These are phyloP conservation scores for Solen grandis DNA, from an alignment of 1,140 invertebrate genomes.

Conservation along the genomic window DNA sequence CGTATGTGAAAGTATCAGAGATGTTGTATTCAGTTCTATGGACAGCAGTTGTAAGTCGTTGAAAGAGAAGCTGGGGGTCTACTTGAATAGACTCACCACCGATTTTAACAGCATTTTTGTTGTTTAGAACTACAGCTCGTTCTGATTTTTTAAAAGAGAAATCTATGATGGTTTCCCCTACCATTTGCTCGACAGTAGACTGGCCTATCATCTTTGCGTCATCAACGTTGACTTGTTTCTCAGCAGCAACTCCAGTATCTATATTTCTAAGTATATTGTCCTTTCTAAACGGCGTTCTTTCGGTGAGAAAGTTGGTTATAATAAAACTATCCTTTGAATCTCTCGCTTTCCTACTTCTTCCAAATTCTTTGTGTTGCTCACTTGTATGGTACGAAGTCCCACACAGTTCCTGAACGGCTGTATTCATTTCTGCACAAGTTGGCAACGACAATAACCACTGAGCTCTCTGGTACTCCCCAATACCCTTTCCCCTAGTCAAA, in stretches of 20 bases:
- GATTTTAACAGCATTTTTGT: conserved; percentile 8
- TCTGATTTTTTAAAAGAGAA: conserved; percentile 14
- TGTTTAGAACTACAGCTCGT: conserved; percentile 21
- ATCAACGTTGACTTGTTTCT: conserved; percentile 20
- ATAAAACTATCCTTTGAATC: conserved; percentile 1
- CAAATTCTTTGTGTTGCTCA: conserved; percentile 23
- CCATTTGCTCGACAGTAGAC: conserved; percentile 23
- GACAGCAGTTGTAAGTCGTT: background rate
- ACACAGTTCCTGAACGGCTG: conserved; percentile 41
- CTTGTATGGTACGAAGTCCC: conserved; percentile 3
- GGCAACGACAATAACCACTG: conserved; percentile 26
- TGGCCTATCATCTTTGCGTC: conserved; percentile 22
- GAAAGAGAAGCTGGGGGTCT: conserved; percentile 17
- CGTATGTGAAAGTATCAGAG: conserved; percentile 31
- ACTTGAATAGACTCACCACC: background rate
- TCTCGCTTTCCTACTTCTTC: background rate
- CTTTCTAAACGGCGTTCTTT: conserved; percentile 21
- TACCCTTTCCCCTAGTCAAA: conserved; percentile 44
- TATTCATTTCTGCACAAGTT: conserved; percentile 24
- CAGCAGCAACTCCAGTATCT: conserved; percentile 10
- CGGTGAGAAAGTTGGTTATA: background rate
- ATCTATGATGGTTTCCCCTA: background rate
- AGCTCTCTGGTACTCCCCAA: conserved; percentile 20
- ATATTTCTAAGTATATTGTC: background rate
- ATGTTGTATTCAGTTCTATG: conserved; percentile 2